These are phyloP conservation scores for Sturmia bella DNA, from an alignment of 2,888 invertebrate genomes.

Conservation along the genomic window DNA sequence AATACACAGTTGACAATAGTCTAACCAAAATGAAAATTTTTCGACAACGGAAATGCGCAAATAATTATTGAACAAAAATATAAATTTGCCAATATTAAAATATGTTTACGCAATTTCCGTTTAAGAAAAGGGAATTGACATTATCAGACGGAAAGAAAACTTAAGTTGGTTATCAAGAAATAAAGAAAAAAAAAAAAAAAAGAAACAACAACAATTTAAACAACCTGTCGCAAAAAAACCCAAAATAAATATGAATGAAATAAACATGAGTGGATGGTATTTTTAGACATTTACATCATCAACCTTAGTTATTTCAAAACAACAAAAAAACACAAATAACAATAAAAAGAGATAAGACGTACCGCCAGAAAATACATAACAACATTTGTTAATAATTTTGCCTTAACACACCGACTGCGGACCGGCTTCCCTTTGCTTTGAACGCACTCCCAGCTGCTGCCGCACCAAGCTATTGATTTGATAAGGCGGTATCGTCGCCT, in stretches of 20 bases:
- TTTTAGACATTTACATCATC: conserved; percentile 57
- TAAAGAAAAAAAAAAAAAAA: conserved; percentile 8
- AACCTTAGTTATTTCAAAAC: too few species aligned
- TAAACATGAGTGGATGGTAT: conserved; percentile 38
- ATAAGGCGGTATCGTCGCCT: neutral
- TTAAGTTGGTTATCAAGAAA: conserved; percentile 29
- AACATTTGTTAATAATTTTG: conserved; percentile 13
- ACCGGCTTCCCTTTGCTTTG: neutral
- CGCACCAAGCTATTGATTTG: neutral
- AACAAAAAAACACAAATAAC: conserved; percentile 34
- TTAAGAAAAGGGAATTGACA: conserved; percentile 46
- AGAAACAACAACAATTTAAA: neutral
- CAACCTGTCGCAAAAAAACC: conserved; percentile 1
- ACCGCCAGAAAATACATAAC: neutral
- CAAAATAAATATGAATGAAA: conserved; percentile 29
- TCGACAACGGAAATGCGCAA: conserved; percentile 67
- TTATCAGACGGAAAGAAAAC: conserved; percentile 53
- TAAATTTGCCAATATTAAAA: conserved; percentile 13
- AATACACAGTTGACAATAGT: conserved; percentile 42
- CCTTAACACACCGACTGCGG: neutral
- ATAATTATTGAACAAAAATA: conserved; percentile 38
- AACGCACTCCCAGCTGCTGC: neutral
- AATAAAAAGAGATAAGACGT: too few species aligned
- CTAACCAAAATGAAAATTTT: conserved; percentile 20
- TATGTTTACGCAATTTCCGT: conserved; percentile 59